phyloP scores from a whole-genome alignment of 1,140 invertebrate genomes.

The Drosophila dunni region DNA sequence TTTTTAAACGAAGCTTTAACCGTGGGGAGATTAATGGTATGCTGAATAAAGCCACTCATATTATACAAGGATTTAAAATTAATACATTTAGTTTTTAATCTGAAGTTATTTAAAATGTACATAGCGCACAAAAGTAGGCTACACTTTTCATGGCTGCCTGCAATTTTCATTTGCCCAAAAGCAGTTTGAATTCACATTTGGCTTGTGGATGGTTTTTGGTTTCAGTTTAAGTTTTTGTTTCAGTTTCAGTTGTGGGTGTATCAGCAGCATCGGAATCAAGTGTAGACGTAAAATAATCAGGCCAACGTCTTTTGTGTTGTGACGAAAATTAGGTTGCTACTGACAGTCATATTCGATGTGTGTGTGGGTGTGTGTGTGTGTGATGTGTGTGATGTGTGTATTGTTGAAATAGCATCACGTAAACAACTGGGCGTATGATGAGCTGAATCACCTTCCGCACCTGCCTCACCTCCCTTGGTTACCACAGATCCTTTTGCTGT shows the following conservation, averaged over 20 bases:
- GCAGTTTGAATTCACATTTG: conserved; percentile 53
- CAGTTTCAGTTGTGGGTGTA: neutral
- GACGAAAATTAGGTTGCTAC: conserved; percentile 68
- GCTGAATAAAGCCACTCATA: too few species aligned
- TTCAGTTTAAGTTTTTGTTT: neutral
- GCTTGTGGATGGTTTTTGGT: neutral
- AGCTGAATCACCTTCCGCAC: neutral
- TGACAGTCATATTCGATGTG: conserved; percentile 9
- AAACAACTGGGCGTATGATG: conserved; percentile 49
- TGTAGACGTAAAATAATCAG: neutral
- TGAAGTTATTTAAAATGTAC: too few species aligned
- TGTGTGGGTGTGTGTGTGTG: conserved; percentile 17
- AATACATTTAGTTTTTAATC: too few species aligned
- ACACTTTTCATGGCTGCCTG: neutral
- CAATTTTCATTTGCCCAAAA: conserved; percentile 54
- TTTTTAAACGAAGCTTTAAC: neutral
- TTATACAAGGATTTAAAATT: too few species aligned
- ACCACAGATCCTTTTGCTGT: neutral
- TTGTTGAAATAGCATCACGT: conserved; percentile 39
- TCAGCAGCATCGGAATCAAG: neutral
- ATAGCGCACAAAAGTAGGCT: too few species aligned
- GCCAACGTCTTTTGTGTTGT: conserved; percentile 58
- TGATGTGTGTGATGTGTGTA: conserved; percentile 19
- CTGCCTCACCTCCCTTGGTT: neutral
- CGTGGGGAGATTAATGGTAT: too few species aligned